Evolutionary conservation across 1,140 invertebrate genomes (phyloP).

Genomic region (Papilio machaon): DNA sequence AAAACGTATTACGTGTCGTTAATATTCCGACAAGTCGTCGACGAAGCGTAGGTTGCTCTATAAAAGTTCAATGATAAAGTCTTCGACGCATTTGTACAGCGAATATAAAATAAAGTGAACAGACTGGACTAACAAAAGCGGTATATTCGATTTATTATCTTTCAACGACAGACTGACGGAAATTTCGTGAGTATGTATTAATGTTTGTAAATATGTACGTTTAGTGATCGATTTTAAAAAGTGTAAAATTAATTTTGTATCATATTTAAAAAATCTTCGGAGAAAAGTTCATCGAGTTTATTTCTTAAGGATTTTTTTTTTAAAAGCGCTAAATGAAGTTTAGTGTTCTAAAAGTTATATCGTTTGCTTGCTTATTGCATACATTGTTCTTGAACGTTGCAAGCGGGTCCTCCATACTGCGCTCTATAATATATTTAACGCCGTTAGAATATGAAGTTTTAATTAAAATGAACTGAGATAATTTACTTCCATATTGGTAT

Average conservation of each 20-base stretch:
- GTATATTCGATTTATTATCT: too few species aligned
- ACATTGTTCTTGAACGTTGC: not conserved
- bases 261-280: too few species aligned
- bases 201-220: too few species aligned
- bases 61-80: slow-evolving; percentile 65
- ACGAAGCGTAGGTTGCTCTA: slow-evolving; percentile 53
- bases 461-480: not conserved
- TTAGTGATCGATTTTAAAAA: too few species aligned
- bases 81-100: slow-evolving; percentile 22
- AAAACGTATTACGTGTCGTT: slow-evolving; percentile 75
- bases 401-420: not conserved
- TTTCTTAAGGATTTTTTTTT: too few species aligned
- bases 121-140: too few species aligned
- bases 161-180: too few species aligned
- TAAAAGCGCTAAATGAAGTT: not conserved
- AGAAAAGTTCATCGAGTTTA: too few species aligned
- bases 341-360: slow-evolving; percentile 3
- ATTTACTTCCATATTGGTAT: too few species aligned
- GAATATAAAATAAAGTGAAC: not conserved
- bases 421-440: not conserved
- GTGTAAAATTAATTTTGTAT: too few species aligned
- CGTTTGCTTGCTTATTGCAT: not conserved
- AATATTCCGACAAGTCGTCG: slow-evolving; percentile 74
- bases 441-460: not conserved
- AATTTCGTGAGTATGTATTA: not conserved